These are phyloP conservation scores for Conopomorpha cramerella DNA, from an alignment of 1,140 invertebrate genomes.

Conservation along the genomic window DNA sequence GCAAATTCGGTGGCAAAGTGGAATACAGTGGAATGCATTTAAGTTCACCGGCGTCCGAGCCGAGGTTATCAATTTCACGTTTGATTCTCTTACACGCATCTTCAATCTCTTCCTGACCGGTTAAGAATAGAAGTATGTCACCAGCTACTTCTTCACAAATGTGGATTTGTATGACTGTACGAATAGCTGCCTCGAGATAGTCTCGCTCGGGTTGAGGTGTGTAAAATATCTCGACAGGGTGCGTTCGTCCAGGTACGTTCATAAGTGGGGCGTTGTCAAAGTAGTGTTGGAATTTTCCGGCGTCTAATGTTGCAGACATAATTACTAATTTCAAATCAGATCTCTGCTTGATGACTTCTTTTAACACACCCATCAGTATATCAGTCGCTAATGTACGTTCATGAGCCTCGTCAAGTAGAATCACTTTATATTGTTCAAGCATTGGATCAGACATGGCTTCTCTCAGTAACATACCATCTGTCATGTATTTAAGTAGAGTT, in stretches of 20 bases:
- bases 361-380: slow-evolving; percentile 96
- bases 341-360: slow-evolving; percentile 95
- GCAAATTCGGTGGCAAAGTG: slow-evolving; percentile 95
- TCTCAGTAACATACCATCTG: slow-evolving; percentile 98
- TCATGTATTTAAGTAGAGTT: slow-evolving; percentile 95
- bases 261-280: slow-evolving; percentile 98
- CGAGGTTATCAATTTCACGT: slow-evolving; percentile 94
- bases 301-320: slow-evolving; percentile 99
- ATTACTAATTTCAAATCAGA: slow-evolving; percentile 96
- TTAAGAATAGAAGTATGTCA: slow-evolving; percentile 94
- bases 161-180: slow-evolving; percentile 99
- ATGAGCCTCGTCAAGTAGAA: slow-evolving; percentile 98
- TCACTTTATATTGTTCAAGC: slow-evolving; percentile 94
- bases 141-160: slow-evolving; percentile 96
- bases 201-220: slow-evolving; percentile 98
- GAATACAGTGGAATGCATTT: slow-evolving; percentile 99
- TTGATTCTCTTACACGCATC: slow-evolving; percentile 99
- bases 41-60: slow-evolving; percentile 94
- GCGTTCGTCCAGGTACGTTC: slow-evolving; percentile 82
- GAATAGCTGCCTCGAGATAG: slow-evolving; percentile 97
- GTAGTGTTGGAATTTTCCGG: slow-evolving; percentile 98
- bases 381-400: slow-evolving; percentile 97
- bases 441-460: slow-evolving; percentile 99
- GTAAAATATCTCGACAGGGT: slow-evolving; percentile 88
- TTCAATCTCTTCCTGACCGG: slow-evolving; percentile 96